Base-by-base conservation (phyloP, 2,797 vertebrate genomes). In the Hylomyscus alleni region DNA sequence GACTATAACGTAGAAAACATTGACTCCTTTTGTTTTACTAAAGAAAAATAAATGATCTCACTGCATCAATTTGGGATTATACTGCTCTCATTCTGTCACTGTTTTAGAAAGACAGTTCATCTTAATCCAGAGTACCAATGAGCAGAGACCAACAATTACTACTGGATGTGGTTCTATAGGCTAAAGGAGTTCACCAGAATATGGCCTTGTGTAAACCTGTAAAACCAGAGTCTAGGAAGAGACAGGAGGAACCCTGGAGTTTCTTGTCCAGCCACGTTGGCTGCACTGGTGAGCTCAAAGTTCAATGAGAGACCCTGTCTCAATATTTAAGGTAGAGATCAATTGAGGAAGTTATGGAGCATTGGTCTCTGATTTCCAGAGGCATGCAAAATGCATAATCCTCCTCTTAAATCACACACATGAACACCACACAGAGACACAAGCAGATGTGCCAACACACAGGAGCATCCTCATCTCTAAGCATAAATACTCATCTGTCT, bases 21-120 rank as follows among this genome's bases (percentile, higher is more conserved):
- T 86, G 93, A 72, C 81, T 93, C 44, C 58, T 58, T 96, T 95
- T 90, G 73, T 96, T 95, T 95, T 94, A 96, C 91, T 96, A 94
- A 92, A 95, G 93, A 92, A 95, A 95, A 97, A 93, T 89, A 95
- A 90, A 88, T 89, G 83, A 77, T 56, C 47, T 95, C 44, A 44
- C 65, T 78, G 86, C 91, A 84, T 95, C 77, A 89, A 7, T 29
- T 86, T 78, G 86, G 19, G 69, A 90, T 91, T 89, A 81, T 84
- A 85, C 83, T 83, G 50, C 54, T 96, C 52, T 96, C 77, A 97
- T 88, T 95, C 88, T 95, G 76, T 75, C 83, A 84, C 4, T 84
- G 40, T 84, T 91, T 94, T 96, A 29, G 85, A 93, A 95, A 90
- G 82, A 78, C 76, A 0, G 0, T 44, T 17, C 54, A 44, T 78